phyloP scores from a whole-genome alignment of 1,140 invertebrate species.

The Rhynchophorus ferrugineus region DNA sequence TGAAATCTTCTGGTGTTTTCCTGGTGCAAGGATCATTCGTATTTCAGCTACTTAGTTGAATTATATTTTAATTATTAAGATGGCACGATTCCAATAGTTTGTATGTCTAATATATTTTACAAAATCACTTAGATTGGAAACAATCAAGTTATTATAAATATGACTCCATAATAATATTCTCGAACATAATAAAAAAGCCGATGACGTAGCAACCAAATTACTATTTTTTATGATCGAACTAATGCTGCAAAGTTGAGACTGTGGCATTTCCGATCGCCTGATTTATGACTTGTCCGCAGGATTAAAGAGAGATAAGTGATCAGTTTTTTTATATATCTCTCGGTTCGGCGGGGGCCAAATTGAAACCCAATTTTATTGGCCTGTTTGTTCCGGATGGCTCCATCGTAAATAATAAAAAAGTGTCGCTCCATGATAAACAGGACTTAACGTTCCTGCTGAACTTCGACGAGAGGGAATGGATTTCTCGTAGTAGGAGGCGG shows the following conservation, averaged over 20 bases:
- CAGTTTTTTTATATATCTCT: slow-evolving; percentile 17
- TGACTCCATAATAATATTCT: too few species aligned
- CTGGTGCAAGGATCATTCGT: too few species aligned
- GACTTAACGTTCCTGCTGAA: slow-evolving; percentile 14
- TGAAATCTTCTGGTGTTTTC: too few species aligned
- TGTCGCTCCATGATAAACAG: slow-evolving; percentile 23
- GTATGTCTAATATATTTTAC: too few species aligned
- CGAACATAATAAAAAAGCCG: too few species aligned
- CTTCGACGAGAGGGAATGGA: slow-evolving; percentile 2
- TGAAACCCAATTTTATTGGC: slow-evolving; percentile 23
- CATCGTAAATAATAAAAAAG: slow-evolving; percentile 23
- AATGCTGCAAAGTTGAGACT: slow-evolving; percentile 8
- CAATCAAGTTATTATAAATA: too few species aligned
- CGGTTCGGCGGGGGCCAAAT: slow-evolving; percentile 9
- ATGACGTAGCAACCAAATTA: too few species aligned
- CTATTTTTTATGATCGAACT: background rate
- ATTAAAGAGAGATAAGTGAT: slow-evolving; percentile 22
- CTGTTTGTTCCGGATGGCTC: slow-evolving; percentile 20
- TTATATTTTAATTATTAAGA: too few species aligned
- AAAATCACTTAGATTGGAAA: too few species aligned
- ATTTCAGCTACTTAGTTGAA: too few species aligned
- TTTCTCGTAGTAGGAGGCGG: background rate
- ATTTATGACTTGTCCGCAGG: slow-evolving; percentile 17
- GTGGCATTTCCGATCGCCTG: slow-evolving; percentile 8
- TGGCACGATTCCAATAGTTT: too few species aligned